phyloP scores from a whole-genome alignment of 2,888 invertebrate species.

The Protonemura montana region DNA sequence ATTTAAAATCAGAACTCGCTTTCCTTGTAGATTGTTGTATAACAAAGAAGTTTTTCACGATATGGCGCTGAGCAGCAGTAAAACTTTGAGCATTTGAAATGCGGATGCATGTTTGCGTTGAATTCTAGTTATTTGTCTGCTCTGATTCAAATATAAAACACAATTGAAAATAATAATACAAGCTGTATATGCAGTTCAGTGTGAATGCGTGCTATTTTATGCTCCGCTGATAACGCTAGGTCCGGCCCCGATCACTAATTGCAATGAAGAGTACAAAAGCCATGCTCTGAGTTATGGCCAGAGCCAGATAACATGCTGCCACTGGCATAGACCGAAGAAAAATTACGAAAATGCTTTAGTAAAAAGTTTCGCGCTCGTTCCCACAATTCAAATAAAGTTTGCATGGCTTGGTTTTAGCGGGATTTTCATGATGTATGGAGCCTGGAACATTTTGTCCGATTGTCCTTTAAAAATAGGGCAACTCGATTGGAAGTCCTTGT shows the following conservation, averaged over 20 bases:
- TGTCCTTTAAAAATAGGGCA: constrained; percentile 19
- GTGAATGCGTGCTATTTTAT: neutral
- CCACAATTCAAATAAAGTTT: constrained; percentile 34
- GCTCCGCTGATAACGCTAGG: constrained; percentile 2
- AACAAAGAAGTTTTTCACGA: neutral
- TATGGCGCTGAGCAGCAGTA: neutral
- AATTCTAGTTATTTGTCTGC: neutral
- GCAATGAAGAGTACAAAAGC: constrained; percentile 31
- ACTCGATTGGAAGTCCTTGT: constrained; percentile 32
- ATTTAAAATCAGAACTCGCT: neutral
- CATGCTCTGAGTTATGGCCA: constrained; percentile 21
- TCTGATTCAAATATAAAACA: neutral
- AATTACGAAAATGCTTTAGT: constrained; percentile 33
- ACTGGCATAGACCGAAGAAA: constrained; percentile 19
- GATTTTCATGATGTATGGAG: constrained; percentile 25
- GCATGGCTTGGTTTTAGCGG: constrained; percentile 14
- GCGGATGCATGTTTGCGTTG: too few species aligned
- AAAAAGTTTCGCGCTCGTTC: constrained; percentile 27
- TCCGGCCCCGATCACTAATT: constrained; percentile 13
- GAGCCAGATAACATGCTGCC: constrained; percentile 1
- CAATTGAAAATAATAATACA: constrained; percentile 2
- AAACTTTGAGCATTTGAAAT: too few species aligned
- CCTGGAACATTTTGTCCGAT: neutral
- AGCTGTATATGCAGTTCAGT: neutral
- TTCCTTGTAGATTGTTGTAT: neutral